Conservation (phyloP, 2,113 vertebrate species). For the Turdus rufiventris region DNA sequence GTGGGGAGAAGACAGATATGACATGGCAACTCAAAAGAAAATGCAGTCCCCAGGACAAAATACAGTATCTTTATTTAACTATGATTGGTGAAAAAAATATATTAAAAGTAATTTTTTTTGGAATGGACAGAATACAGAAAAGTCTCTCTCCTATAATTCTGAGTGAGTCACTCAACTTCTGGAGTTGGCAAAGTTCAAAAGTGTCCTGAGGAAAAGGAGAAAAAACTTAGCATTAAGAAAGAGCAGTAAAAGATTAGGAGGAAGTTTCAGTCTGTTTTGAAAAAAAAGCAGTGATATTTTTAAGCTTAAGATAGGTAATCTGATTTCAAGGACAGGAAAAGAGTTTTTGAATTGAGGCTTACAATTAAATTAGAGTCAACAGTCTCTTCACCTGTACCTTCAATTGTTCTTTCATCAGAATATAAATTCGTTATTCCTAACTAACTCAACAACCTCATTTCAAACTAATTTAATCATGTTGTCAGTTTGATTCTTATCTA, state of each 20-base stretch:
- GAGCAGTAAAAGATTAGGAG: neutral
- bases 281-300: neutral
- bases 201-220: neutral
- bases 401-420: constrained; percentile 24
- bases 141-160: neutral
- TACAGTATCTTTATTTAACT: neutral
- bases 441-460: neutral
- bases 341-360: neutral
- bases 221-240: neutral
- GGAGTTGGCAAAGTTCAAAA: neutral
- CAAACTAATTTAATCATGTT: neutral
- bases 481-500: neutral
- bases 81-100: neutral
- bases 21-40: neutral
- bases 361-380: neutral
- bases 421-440: neutral
- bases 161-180: neutral
- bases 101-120: neutral
- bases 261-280: neutral
- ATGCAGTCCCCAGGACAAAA: neutral
- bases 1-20: neutral
- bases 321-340: neutral
- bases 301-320: neutral
- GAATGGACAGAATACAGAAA: neutral
- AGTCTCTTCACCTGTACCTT: neutral